A percentile compares a stretch with the other conserved stretches of the same genome.
phyloP scores from a whole-genome alignment of 2,113 vertebrate species.

The Austrofundulus limnaeus region DNA sequence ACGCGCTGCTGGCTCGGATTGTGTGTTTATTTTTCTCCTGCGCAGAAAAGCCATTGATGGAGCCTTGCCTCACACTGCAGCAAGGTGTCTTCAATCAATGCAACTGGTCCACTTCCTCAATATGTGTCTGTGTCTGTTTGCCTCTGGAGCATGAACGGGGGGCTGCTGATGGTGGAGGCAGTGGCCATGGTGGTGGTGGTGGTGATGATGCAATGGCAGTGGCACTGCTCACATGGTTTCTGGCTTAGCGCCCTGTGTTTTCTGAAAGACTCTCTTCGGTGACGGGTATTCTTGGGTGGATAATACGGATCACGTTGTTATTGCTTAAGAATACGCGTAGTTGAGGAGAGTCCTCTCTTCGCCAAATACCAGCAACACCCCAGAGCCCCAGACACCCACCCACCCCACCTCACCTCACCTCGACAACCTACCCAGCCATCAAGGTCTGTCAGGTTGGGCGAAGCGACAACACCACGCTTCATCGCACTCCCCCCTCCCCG shows the following conservation, averaged over 20 bases:
- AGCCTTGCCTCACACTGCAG: conserved; percentile 73
- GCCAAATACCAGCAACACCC: conserved; percentile 68
- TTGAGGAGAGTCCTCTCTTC: conserved; percentile 99
- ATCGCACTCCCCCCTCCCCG: neutral
- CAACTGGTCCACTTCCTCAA: conserved; percentile 47
- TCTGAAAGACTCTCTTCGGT: conserved; percentile 97
- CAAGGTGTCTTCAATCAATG: conserved; percentile 80
- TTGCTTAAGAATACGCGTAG: conserved; percentile 99
- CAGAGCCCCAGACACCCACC: conserved; percentile 51
- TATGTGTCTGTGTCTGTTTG: conserved; percentile 59
- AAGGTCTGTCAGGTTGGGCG: conserved; percentile 56
- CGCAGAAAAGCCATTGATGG: conserved; percentile 82
- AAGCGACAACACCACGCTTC: conserved; percentile 29
- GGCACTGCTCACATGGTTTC: conserved; percentile 55
- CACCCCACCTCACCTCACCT: conserved; percentile 37
- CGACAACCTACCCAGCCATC: conserved; percentile 29
- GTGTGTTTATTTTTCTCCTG: conserved; percentile 81
- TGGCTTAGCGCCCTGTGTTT: conserved; percentile 74
- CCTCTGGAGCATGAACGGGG: conserved; percentile 52
- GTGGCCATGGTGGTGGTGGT: conserved; percentile 38
- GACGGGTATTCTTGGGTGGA: conserved; percentile 99
- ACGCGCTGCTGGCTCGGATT: conserved; percentile 58
- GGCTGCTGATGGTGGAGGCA: conserved; percentile 41
- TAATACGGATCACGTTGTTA: conserved; percentile 99
- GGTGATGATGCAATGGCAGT: conserved; percentile 56